Evolutionary conservation across 2,113 vertebrate genomes (phyloP), one percentile per base, ranked within the genome.

Genomic region (Probosciger aterrimus): DNA sequence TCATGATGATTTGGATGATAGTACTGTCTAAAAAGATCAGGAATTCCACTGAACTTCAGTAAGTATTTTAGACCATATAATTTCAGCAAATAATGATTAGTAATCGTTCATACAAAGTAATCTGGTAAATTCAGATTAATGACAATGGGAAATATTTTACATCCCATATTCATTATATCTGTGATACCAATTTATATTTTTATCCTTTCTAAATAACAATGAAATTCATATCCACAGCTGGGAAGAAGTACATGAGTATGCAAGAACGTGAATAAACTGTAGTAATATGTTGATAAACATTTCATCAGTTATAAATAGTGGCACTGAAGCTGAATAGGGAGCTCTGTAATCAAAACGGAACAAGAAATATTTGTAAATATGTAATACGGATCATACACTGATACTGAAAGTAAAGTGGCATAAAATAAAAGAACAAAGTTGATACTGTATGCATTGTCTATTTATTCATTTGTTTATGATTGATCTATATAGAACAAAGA

Each of bases 401-500:
- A 28, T 80, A 75, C n/a, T 93, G 59, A 93, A 84, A 39, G 24
- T 84, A 78, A 92, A 90, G 62, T 80, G 50, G 10, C 35, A 90
- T n/a, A 91, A 95, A 94, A 90, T 33, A 77, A 91, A 96, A 86
- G 50, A 89, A 81, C 55, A 69, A 92, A 87, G 78, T 67, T 57
- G 52, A 68, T 93, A 83, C 64, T 76, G 1, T 64, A 65, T 46
- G 53, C 35, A 10, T 39, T 94, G 83, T 89, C 39, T 82, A 18
- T 92, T 94, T 94, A 82, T 76, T 92, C 4, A 79, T 90, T 96
- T 81, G 28, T 71, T 95, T 96, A 59, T 92, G 71, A 83, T 69
- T 92, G 89, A 94, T 22, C 92, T 92, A 90, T 47, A 67, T 35
- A 82, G 92, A 97, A 88, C 55, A 86, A 82, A 96, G 86, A 93